Evolutionary conservation across 2,888 invertebrate genomes (phyloP).

Genomic region (Ennomos erosarius): DNA sequence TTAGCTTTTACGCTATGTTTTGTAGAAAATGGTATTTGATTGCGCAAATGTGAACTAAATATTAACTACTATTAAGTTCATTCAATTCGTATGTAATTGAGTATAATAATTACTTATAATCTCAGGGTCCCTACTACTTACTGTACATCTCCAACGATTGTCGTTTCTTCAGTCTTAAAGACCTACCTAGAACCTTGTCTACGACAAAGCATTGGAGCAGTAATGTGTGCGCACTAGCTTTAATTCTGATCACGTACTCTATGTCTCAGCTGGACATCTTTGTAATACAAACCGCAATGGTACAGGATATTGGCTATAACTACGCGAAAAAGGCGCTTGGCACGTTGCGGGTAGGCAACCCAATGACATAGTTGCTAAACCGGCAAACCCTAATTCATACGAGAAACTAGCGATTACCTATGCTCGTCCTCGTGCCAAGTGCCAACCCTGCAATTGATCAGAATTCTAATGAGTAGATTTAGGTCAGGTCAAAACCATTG

Average conservation of each 20-base stretch:
- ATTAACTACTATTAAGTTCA: too few species aligned
- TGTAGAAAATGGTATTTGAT: not conserved
- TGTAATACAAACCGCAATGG: constrained; percentile 61
- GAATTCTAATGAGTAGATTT: constrained; percentile 34
- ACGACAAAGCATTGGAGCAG: not conserved
- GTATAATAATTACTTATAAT: too few species aligned
- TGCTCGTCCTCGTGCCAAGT: constrained; percentile 13
- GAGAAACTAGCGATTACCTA: constrained; percentile 18
- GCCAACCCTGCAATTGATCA: constrained; percentile 21
- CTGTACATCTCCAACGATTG: too few species aligned
- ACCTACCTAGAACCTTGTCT: too few species aligned
- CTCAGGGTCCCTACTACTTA: too few species aligned
- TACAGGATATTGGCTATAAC: constrained; percentile 70
- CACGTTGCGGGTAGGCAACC: constrained; percentile 60
- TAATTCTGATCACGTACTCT: constrained; percentile 59
- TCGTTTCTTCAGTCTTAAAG: too few species aligned
- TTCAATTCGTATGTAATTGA: too few species aligned
- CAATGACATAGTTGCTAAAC: constrained; percentile 58
- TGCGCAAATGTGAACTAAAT: too few species aligned
- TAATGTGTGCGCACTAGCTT: constrained; percentile 35
- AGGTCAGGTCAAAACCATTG: constrained; percentile 40
- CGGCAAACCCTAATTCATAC: constrained; percentile 10
- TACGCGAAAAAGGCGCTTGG: constrained; percentile 62
- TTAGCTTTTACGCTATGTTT: not conserved
- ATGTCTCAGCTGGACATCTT: constrained; percentile 64